phyloP scores from a whole-genome alignment of 2,888 invertebrate species.

The Bursaphelenchus okinawaensis region DNA sequence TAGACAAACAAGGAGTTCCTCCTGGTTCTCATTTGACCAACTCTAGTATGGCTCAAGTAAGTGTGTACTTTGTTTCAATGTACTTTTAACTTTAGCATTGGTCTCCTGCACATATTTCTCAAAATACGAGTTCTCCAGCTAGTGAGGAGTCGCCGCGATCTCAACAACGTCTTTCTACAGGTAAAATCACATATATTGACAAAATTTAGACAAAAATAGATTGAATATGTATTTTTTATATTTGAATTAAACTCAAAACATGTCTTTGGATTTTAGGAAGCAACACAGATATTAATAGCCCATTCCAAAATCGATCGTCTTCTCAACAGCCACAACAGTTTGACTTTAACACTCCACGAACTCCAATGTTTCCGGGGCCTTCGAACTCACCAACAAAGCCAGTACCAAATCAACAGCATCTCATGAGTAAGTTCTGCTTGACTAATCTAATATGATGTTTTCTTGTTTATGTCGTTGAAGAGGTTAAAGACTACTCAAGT shows the following conservation, averaged over 20 bases:
- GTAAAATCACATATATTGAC: too few relatives aligned
- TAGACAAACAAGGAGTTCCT: conserved; percentile 26
- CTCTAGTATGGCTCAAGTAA: neutral
- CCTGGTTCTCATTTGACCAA: conserved; percentile 3
- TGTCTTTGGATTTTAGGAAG: neutral
- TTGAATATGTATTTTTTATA: neutral
- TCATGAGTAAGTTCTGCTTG: conserved; percentile 8
- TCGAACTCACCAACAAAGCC: conserved; percentile 14
- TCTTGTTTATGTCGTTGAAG: too few relatives aligned
- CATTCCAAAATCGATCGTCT: conserved; percentile 1
- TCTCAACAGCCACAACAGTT: conserved; percentile 9
- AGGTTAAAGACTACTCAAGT: neutral
- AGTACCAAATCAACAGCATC: conserved; percentile 14
- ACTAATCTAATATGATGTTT: too few relatives aligned
- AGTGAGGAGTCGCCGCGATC: conserved; percentile 11
- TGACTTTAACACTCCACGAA: conserved; percentile 11
- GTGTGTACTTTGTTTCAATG: too few relatives aligned
- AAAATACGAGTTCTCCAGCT: conserved; percentile 9
- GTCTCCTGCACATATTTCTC: conserved; percentile 1
- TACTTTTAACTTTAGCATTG: conserved; percentile 3
- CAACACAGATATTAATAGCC: conserved; percentile 1
- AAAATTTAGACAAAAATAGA: neutral
- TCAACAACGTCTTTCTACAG: conserved; percentile 13
- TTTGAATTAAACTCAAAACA: neutral
- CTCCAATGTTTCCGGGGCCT: conserved; percentile 11